These are phyloP conservation scores for Prorops nasuta DNA, from an alignment of 1,140 invertebrate species.

Conservation along the genomic window DNA sequence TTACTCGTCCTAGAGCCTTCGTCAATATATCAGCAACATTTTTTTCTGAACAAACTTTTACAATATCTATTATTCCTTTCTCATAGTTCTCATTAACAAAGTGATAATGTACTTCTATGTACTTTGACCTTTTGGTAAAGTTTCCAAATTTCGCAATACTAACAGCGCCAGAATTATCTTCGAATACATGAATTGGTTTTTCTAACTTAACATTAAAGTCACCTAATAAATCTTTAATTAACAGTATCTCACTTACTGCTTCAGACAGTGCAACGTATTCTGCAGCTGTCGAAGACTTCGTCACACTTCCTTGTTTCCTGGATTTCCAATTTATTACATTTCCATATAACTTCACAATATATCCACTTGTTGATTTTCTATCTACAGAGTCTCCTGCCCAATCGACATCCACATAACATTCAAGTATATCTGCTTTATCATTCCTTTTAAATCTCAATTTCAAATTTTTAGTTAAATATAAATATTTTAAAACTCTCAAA, in stretches of 20 bases:
- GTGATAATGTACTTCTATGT: constrained; percentile 10
- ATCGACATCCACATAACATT: constrained; percentile 48
- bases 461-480: constrained; percentile 37
- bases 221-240: constrained; percentile 13
- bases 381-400: constrained; percentile 40
- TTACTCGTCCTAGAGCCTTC: constrained; percentile 5
- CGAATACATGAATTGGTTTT: constrained; percentile 16
- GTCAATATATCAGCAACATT: constrained; percentile 11
- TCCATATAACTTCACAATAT: constrained; percentile 32
- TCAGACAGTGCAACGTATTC: constrained; percentile 32
- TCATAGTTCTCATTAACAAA: constrained; percentile 9
- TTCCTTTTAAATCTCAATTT: constrained; percentile 5
- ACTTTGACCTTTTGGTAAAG: constrained; percentile 18
- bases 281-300: constrained; percentile 26
- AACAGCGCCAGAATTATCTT: constrained; percentile 26
- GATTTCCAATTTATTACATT: constrained; percentile 31
- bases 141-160: constrained; percentile 22
- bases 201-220: constrained; percentile 12
- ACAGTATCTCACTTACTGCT: constrained; percentile 16
- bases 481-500: constrained; percentile 29
- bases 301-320: constrained; percentile 23
- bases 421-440: background rate
- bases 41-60: constrained; percentile 6
- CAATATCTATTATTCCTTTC: constrained; percentile 3
- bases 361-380: constrained; percentile 46